Evolutionary conservation across 1,140 invertebrate genomes (phyloP).

Genomic region (Trachymyrmex cornetzi): DNA sequence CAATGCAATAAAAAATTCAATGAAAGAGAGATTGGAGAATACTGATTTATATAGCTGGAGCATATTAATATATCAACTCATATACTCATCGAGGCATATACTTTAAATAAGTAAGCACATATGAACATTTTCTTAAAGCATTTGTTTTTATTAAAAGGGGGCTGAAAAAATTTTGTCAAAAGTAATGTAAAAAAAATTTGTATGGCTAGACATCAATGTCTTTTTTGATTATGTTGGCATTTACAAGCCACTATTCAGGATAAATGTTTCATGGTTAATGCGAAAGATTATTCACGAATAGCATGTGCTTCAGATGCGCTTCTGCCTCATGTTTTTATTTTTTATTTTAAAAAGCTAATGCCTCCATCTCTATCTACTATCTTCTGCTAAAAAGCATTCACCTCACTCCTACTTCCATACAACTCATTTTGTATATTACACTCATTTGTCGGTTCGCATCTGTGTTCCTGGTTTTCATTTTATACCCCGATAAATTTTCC

Average conservation of each 20-base stretch:
- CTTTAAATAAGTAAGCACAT: not conserved
- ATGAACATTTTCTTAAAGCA: not conserved
- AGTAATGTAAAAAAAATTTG: not conserved
- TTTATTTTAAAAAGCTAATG: constrained; percentile 16
- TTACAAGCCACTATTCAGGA: constrained; percentile 5
- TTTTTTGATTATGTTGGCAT: not conserved
- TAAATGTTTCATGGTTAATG: constrained; percentile 9
- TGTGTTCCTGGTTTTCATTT: constrained; percentile 44
- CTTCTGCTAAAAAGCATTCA: constrained; percentile 16
- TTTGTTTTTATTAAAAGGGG: not conserved
- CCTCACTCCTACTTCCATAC: constrained; percentile 17
- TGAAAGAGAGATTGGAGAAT: not conserved
- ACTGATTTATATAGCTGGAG: not conserved
- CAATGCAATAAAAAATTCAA: not conserved
- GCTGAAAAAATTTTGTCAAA: not conserved
- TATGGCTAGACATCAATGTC: too few relatives aligned
- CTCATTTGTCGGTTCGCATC: constrained; percentile 45
- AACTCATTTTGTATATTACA: constrained; percentile 33
- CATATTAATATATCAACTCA: not conserved
- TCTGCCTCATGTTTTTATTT: constrained; percentile 15
- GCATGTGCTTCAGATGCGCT: not conserved
- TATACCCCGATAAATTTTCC: constrained; percentile 44
- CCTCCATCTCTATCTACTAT: not conserved
- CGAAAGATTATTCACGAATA: constrained; percentile 13
- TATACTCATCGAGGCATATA: not conserved